Base-by-base conservation (phyloP, 1,140 invertebrate species). In the Aphaenogaster ashmeadi region DNA sequence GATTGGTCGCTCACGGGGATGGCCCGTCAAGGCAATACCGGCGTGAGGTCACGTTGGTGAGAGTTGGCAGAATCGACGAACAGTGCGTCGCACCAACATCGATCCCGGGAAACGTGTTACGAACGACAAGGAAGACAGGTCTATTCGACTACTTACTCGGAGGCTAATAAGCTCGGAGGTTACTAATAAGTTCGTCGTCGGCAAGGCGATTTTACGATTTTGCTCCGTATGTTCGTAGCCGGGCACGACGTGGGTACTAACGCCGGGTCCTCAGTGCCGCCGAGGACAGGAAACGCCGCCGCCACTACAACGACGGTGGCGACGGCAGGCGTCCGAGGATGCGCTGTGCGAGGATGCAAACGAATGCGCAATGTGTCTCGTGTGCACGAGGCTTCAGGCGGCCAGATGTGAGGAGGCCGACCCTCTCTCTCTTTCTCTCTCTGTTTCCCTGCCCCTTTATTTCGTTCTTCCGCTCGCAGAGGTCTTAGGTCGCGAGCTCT, bases 321-420 rank as follows among this genome's bases (percentile, higher is more conserved):
- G 64, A n/a, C 64, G 36, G 15, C 78, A 33, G 50, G n/a, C 27
- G 66, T 56, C 38, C 36, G 54, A 54, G 27, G 74, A 69, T 75
- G 69, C 54, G 80, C 80, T 75, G 54, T 84, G 38, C 69, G 54
- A 84, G n/a, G 38, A 54, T 52, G 69, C 33, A 56, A 72, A 67
- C 69, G 64, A 71, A 58, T 71, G 69, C 54, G 69, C 80, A 66
- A 58, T 44, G 54, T 60, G 87, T 75, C 60, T 87, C 78, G 66
- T 89, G 85, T 79, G 72, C 54, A 89, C 72, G 72, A 87, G 66
- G 85, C 88, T 89, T 89, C 89, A 87, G 66, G 64, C 56, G 64
- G 27, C 89, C 86, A 90, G 89, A 90, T 90, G 89, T 85, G 74
- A 44, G 50, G 85, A 89, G 36, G 50, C 52, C 71, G 85, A 71